These are phyloP conservation scores for Halcyon senegalensis DNA, from an alignment of 2,113 vertebrate species.

Conservation along the genomic window DNA sequence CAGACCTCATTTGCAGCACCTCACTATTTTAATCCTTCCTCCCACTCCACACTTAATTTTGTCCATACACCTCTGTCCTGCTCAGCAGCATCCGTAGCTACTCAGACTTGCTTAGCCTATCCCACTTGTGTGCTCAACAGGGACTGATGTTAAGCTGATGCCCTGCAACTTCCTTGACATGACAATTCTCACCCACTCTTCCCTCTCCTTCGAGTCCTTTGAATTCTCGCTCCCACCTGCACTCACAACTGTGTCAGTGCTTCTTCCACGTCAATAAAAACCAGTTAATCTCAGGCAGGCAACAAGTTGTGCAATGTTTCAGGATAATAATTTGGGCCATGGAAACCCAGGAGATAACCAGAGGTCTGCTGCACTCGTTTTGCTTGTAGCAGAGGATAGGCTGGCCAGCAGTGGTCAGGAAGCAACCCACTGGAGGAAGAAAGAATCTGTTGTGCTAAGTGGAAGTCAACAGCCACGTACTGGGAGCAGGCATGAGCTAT, in stretches of 20 bases:
- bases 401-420: neutral
- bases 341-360: neutral
- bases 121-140: neutral
- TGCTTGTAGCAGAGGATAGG: neutral
- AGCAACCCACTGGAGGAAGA: neutral
- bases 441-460: neutral
- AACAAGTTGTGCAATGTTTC: neutral
- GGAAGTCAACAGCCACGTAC: neutral
- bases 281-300: neutral
- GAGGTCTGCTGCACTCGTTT: neutral
- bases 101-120: neutral
- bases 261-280: neutral
- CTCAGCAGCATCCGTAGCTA: neutral
- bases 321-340: neutral
- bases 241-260: neutral
- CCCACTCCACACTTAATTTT: neutral
- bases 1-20: neutral
- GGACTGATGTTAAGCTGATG: neutral
- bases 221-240: neutral
- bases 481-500: neutral
- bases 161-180: neutral
- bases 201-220: neutral
- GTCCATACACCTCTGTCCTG: neutral
- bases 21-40: slow-evolving; percentile 11
- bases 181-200: neutral